These are phyloP conservation scores for Scolopax rusticola DNA, from an alignment of 2,797 vertebrate genomes.

Conservation along the genomic window DNA sequence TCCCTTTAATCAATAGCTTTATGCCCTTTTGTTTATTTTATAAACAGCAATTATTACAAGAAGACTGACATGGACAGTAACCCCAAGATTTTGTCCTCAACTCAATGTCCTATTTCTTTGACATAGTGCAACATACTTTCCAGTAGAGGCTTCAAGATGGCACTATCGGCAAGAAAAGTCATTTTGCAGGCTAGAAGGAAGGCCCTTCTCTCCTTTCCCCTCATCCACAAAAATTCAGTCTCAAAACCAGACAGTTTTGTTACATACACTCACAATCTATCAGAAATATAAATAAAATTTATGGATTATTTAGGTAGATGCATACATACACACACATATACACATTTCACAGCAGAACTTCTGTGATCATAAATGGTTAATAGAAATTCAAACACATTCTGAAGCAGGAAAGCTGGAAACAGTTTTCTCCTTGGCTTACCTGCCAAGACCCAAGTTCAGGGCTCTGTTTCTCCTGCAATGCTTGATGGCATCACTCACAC, in stretches of 20 bases:
- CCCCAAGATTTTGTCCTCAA: neutral
- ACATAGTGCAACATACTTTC: neutral
- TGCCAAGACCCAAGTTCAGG: conserved; percentile 42
- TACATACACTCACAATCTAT: neutral
- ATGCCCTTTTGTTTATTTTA: conserved; percentile 12
- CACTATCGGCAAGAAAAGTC: conserved; percentile 18
- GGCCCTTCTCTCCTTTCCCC: neutral
- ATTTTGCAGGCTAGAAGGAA: conserved; percentile 35
- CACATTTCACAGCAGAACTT: neutral
- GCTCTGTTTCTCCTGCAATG: conserved; percentile 11
- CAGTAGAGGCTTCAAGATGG: conserved; percentile 32
- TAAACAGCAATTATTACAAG: conserved; percentile 50
- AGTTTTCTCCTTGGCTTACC: conserved; percentile 32
- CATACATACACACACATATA: neutral
- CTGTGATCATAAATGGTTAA: conserved; percentile 9
- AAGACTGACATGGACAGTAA: conserved; percentile 46
- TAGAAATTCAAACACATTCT: neutral
- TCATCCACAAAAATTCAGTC: neutral
- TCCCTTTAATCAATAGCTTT: neutral
- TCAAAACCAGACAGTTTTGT: neutral
- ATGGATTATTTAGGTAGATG: neutral
- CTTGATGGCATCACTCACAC: conserved; percentile 52
- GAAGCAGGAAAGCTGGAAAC: conserved; percentile 42
- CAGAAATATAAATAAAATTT: neutral
- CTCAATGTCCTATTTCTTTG: conserved; percentile 53